phyloP scores from a whole-genome alignment of 2,797 vertebrate genomes.

The Okamejei kenojei region DNA sequence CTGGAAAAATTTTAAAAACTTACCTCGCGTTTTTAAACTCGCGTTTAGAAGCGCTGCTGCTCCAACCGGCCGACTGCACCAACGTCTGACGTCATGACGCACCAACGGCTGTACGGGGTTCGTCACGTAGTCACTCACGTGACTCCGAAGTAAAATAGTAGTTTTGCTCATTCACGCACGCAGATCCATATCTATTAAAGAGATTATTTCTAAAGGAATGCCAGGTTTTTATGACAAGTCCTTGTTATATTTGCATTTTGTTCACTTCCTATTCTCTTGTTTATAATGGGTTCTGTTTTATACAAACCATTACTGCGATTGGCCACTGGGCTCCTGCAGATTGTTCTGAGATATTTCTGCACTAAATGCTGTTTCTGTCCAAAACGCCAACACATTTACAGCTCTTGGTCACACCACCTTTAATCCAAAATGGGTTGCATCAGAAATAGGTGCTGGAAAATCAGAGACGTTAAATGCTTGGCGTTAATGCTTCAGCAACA shows the following conservation, averaged over 20 bases:
- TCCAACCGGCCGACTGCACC: no score
- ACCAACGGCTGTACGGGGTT: no score
- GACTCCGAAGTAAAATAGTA: no score
- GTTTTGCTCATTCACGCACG: neutral
- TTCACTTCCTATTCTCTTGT: no score
- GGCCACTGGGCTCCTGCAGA: neutral
- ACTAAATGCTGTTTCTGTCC: neutral
- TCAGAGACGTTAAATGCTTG: neutral
- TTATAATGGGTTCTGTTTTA: neutral
- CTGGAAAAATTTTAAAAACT: no score
- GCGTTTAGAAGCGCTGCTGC: no score
- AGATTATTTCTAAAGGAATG: neutral
- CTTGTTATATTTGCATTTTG: neutral
- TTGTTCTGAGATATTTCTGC: neutral
- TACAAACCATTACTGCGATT: neutral
- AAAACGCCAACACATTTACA: neutral
- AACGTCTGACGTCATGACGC: no score
- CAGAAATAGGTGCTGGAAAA: neutral
- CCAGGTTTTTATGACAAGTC: neutral
- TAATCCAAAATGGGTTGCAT: neutral
- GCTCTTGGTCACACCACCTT: neutral
- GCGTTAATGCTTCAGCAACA: neutral
- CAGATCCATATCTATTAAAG: neutral
- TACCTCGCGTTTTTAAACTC: no score
- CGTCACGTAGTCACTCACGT: no score